Conservation (phyloP, 2,113 vertebrate species). For the Pongo abelii region DNA sequence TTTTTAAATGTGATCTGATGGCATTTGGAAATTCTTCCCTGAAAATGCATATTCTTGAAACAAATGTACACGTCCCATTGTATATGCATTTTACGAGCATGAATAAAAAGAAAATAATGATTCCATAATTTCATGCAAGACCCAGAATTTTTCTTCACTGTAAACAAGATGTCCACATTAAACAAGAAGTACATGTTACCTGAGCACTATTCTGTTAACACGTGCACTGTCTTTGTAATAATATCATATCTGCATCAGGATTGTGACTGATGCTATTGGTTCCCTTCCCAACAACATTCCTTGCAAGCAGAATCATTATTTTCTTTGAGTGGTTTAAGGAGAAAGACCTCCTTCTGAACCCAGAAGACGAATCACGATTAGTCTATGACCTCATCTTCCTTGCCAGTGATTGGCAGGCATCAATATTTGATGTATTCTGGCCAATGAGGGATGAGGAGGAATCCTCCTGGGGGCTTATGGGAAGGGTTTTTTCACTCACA, state of each 20-base stretch:
- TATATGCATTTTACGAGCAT: neutral
- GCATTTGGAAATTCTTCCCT: neutral
- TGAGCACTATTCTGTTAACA: neutral
- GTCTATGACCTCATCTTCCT: neutral
- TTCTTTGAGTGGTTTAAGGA: neutral
- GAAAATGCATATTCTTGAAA: constrained; percentile 10
- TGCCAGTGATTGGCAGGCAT: neutral
- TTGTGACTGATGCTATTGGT: neutral
- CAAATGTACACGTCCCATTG: neutral
- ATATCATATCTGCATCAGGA: neutral
- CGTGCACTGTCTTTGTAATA: neutral
- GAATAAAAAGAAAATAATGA: neutral
- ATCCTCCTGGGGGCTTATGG: neutral
- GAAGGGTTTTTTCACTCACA: neutral
- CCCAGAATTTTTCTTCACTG: neutral
- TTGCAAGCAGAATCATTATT: neutral
- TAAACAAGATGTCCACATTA: neutral
- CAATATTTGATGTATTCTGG: neutral
- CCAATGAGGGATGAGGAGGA: neutral
- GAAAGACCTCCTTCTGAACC: neutral
- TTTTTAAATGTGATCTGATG: neutral
- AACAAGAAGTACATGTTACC: no score
- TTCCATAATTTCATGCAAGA: neutral
- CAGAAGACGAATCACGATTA: neutral
- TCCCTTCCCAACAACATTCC: neutral